Base-by-base conservation (phyloP, 2,113 vertebrate species). In the Gallinago media region DNA sequence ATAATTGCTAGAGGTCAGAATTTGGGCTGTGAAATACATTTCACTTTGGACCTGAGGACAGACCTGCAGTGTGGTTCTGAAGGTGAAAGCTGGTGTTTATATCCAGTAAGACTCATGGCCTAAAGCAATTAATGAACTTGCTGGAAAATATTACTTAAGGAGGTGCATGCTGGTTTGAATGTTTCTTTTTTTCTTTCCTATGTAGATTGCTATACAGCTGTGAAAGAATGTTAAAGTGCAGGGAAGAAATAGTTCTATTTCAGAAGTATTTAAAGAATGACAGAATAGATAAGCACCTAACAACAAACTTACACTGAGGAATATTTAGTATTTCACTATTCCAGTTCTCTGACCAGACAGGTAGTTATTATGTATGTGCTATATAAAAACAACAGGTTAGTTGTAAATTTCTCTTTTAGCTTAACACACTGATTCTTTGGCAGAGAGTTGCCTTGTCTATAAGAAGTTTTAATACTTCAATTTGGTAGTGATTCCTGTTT, bases 1-100 rank as follows among this genome's bases (percentile, higher is more conserved):
- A 89, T 94, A 93, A 94, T 88, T 84, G 72, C 71, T 49, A 52
- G 65, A 63, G 61, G 76, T 76, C 63, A 75, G 75, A 95, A 95
- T 75, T 89, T 36, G 91, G 74, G 87, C 40, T 2, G 3, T 93
- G 91, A 95, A 94, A 91, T 95, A 77, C 34, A n/a, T 92, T 93
- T 77, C 59, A 55, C 70, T 87, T 73, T 65, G 50, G 59, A 82
- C 58, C 38, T 50, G 36, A 74, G 73, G 55, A 91, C 34, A 94
- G 74, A 59, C 34, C 47, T 85, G 47, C 26, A 26, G n/a, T 89
- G 17, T 66, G 27, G 47, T 80, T 87, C 71, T 88, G 62, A 76
- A 80, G 40, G 77, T 87, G 83, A 95, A 92, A 82, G 47, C 50
- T 68, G 52, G 5, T 85, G 27, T 81, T 94, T 89, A n/a, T 86